A percentile compares a stretch with the other conserved stretches of the same genome.
These are phyloP conservation scores for Pachydiplax longipennis DNA, from an alignment of 2,888 invertebrate species.

Conservation along the genomic window DNA sequence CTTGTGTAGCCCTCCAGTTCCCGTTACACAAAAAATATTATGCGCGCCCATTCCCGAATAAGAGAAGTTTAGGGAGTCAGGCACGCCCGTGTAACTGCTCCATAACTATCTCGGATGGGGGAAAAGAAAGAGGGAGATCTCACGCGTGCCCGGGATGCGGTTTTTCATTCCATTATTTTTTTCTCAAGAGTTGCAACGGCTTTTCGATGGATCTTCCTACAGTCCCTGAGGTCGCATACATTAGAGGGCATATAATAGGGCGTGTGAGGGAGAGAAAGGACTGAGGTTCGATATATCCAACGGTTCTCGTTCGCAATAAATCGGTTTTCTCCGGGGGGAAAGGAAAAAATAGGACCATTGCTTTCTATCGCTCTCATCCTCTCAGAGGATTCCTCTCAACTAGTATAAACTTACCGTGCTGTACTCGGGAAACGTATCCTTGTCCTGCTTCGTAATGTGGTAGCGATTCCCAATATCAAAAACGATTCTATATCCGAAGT, in stretches of 20 bases:
- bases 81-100: slow-evolving; percentile 9
- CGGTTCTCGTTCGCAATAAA: slow-evolving; percentile 20
- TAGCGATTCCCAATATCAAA: too few relatives aligned
- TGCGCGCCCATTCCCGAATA: slow-evolving; percentile 2
- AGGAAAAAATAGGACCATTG: background rate
- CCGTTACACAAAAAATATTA: slow-evolving; percentile 7
- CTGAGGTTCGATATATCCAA: slow-evolving; percentile 9
- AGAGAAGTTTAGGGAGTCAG: background rate
- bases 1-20: background rate
- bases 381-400: background rate
- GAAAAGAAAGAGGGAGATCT: background rate
- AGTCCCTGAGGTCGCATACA: slow-evolving; percentile 42
- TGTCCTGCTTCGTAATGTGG: too few relatives aligned
- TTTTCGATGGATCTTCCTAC: slow-evolving; percentile 21
- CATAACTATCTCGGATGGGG: background rate
- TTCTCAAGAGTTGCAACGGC: background rate
- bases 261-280: background rate
- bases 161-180: slow-evolving; percentile 5
- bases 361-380: background rate
- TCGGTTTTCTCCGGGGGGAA: background rate
- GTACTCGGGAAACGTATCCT: too few relatives aligned
- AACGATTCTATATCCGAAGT: too few relatives aligned
- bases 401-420: background rate
- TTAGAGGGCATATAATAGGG: background rate
- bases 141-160: slow-evolving; percentile 23